Evolutionary conservation across 2,797 vertebrate species (phyloP).

Genomic region (Artibeus jamaicensis): DNA sequence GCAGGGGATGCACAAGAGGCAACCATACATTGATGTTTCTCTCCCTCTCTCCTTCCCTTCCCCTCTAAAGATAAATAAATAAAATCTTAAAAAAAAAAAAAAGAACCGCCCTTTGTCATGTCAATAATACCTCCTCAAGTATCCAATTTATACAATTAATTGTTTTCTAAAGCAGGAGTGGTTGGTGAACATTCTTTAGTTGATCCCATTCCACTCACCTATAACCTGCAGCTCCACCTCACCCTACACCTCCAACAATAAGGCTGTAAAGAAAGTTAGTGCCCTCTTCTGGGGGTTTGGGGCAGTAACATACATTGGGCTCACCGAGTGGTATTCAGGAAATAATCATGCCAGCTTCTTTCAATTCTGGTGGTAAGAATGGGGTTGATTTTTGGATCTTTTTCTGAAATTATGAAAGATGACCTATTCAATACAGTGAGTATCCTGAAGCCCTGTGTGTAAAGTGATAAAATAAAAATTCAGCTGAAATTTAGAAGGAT

Average conservation of each 20-base stretch:
- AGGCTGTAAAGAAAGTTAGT: slow-evolving; percentile 26
- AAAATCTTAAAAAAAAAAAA: too few relatives aligned
- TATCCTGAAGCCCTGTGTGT: neutral
- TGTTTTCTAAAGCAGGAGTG: slow-evolving; percentile 14
- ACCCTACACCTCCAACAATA: neutral
- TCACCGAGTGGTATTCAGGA: neutral
- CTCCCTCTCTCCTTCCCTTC: too few relatives aligned
- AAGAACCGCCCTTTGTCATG: neutral
- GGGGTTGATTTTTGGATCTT: neutral
- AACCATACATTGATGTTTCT: too few relatives aligned
- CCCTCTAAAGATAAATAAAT: too few relatives aligned
- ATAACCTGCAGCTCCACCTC: neutral
- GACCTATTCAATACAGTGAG: neutral
- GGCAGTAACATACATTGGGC: neutral
- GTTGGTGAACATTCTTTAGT: neutral
- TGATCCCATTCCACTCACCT: neutral
- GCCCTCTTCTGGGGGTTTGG: slow-evolving; percentile 19
- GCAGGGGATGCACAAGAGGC: too few relatives aligned
- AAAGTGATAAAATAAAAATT: slow-evolving; percentile 20
- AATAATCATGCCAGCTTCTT: slow-evolving; percentile 16
- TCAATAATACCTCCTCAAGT: slow-evolving; percentile 35
- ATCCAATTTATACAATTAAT: neutral
- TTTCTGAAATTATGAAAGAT: slow-evolving; percentile 32
- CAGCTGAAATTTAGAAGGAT: neutral
- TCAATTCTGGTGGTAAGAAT: slow-evolving; percentile 12